Evolutionary conservation across 2,888 invertebrate species (phyloP).

Genomic region (Dorcus parallelipipedus): DNA sequence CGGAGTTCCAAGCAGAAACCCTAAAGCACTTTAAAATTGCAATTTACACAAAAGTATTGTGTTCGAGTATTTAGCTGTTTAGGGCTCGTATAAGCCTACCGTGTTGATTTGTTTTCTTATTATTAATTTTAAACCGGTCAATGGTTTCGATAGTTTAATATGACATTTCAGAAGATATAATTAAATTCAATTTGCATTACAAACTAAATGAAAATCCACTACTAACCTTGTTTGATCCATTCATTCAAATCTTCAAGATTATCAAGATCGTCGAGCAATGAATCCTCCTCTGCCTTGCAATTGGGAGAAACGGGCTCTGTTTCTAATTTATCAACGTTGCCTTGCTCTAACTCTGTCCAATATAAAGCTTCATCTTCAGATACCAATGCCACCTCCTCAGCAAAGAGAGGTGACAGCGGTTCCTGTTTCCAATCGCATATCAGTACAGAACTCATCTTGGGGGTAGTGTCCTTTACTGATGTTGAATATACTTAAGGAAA

Average conservation of each 20-base stretch:
- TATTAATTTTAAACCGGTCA: too few species aligned
- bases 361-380: constrained; percentile 38
- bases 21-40: too few species aligned
- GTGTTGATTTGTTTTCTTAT: too few species aligned
- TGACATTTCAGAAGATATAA: too few species aligned
- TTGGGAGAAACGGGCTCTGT: constrained; percentile 38
- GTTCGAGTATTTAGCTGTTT: too few species aligned
- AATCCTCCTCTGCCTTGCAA: constrained; percentile 56
- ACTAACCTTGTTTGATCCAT: constrained; percentile 64
- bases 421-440: constrained; percentile 53
- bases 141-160: too few species aligned
- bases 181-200: too few species aligned
- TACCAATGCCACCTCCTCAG: constrained; percentile 39
- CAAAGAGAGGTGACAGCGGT: constrained; percentile 52
- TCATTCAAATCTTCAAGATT: constrained; percentile 55
- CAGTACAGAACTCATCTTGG: constrained; percentile 36
- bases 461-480: constrained; percentile 17
- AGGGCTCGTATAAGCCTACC: too few species aligned
- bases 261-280: constrained; percentile 59
- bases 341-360: constrained; percentile 37
- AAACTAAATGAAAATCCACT: neutral
- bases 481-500: constrained; percentile 30
- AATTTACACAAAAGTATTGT: too few species aligned
- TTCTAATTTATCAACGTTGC: constrained; percentile 40
- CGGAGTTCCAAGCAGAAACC: too few species aligned